Base-by-base conservation (phyloP, 2,797 vertebrate species). In the Squalus acanthias region DNA sequence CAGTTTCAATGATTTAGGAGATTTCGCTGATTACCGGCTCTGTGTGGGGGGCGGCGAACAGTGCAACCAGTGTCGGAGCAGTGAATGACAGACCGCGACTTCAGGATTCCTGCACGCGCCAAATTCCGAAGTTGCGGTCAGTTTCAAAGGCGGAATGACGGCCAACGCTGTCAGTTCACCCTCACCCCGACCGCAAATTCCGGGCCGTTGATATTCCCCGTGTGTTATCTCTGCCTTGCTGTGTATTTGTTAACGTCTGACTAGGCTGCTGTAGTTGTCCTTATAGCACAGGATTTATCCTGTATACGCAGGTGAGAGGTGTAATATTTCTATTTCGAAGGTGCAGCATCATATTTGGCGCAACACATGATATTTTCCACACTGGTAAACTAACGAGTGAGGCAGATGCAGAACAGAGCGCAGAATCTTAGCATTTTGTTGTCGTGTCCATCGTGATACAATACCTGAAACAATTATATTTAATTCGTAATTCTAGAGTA, bases 311-410 rank as follows among this genome's bases (percentile, higher is more conserved):
- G 63, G 91, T 67, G 33, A 93, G 63, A 93, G 63, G n/a, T 93
- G n/a, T 39, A 67, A 39, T 39, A 17, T 93, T 93, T 22, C 91
- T 93, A 93, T 93, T 93, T 93, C 39, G 67, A 93, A 67, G 63
- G 63, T 22, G 9, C 91, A 39, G n/a, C 63, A 22, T 39, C 91
- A 67, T 33, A 46, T 93, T 67, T 22, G 39, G 33, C 60, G 22
- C 60, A 93, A 65, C 33, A 67, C 63, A 67, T 89, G 26, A 89
- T 33, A 46, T 67, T 67, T 67, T 67, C 63, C 17, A 67, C n/a
- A 67, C n/a, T 93, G 91, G 39, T n/a, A 39, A 39, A 39, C 57
- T 46, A 60, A 65, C 4, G 1, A 53, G 20, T 60, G 20, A 20
- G 24, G n/a, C 60, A 10, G 91, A 67, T 67, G 46, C 17, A n/a